phyloP scores from a whole-genome alignment of 2,888 invertebrate genomes.

The Acanthoscelides obtectus region DNA sequence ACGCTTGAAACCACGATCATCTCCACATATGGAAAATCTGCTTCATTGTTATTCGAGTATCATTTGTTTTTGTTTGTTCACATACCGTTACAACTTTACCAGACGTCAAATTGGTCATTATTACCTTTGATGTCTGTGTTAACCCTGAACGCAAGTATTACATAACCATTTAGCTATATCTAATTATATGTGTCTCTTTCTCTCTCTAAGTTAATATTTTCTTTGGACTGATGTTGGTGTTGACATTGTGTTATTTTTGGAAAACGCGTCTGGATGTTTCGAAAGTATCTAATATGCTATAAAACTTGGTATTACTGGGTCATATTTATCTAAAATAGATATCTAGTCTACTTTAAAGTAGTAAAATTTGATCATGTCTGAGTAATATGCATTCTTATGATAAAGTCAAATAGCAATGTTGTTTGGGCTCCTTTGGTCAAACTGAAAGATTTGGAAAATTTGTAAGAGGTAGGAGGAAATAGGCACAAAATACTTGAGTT shows the following conservation, averaged over 20 bases:
- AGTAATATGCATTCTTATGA: no score
- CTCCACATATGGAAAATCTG: not conserved
- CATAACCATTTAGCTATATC: not conserved
- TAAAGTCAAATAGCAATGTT: no score
- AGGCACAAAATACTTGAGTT: no score
- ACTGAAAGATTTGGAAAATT: no score
- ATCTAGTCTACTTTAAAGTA: not conserved
- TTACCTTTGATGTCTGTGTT: not conserved
- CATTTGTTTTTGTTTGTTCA: not conserved
- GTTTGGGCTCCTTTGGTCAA: no score
- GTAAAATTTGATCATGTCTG: no score
- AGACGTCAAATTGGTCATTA: not conserved
- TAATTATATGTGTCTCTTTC: not conserved
- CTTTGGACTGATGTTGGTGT: not conserved
- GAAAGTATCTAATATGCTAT: not conserved
- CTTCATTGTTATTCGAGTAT: not conserved
- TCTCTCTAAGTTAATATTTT: not conserved
- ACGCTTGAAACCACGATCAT: not conserved
- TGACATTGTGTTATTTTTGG: not conserved
- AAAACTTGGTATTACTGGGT: not conserved
- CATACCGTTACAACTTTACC: not conserved
- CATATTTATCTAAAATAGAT: not conserved
- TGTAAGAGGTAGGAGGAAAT: no score
- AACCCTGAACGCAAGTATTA: not conserved
- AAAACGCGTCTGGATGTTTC: not conserved